Evolutionary conservation across 92 coral and sea anemone genomes (phyloP).

Genomic region (Porites rus): DNA sequence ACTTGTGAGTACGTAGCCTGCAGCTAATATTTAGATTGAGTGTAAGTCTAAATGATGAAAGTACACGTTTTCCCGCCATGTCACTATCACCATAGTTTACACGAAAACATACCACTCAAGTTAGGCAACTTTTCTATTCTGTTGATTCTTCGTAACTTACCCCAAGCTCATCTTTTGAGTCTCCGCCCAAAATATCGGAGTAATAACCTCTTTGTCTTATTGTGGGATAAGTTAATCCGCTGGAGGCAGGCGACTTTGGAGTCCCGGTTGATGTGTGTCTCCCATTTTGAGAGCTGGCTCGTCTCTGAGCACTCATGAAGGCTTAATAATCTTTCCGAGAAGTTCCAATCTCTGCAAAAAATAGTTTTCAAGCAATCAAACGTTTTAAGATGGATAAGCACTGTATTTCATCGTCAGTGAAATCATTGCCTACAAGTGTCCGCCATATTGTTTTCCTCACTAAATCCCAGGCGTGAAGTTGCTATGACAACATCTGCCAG

Average conservation of each 20-base stretch:
- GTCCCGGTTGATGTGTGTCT: conserved; percentile 47
- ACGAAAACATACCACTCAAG: neutral
- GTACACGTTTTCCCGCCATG: neutral
- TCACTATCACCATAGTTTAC: too few species aligned
- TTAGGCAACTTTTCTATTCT: neutral
- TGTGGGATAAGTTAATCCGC: conserved; percentile 78
- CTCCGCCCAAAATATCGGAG: conserved; percentile 92
- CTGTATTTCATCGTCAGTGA: neutral
- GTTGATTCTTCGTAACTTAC: conserved; percentile 50
- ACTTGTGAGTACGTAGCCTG: neutral
- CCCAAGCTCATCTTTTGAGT: conserved; percentile 81
- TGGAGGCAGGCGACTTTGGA: conserved; percentile 74
- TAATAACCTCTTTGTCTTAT: conserved; percentile 96
- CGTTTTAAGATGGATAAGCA: neutral
- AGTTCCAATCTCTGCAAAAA: neutral
- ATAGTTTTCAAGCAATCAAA: neutral
- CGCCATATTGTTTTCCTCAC: conserved; percentile 56
- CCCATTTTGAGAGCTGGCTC: conserved; percentile 37
- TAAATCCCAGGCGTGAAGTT: conserved; percentile 19
- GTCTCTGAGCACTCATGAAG: conserved; percentile 37
- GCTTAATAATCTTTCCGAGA: neutral
- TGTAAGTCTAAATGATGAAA: neutral
- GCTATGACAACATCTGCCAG: conserved; percentile 33
- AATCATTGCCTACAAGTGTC: neutral
- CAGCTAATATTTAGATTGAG: neutral